phyloP scores from a whole-genome alignment of 2,797 vertebrate genomes.

The Anas georgica region DNA sequence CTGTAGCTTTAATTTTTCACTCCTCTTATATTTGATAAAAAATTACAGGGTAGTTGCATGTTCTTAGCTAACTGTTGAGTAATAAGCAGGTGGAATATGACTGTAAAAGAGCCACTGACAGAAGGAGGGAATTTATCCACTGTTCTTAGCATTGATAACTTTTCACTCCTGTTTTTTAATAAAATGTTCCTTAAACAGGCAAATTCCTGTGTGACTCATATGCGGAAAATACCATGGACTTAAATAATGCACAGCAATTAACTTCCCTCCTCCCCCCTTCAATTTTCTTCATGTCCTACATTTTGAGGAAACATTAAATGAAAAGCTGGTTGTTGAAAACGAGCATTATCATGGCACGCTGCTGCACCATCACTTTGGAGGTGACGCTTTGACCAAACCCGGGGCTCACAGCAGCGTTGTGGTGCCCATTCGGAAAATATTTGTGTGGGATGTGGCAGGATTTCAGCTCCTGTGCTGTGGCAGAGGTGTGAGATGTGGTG shows the following conservation, averaged over 20 bases:
- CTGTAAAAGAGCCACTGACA: background rate
- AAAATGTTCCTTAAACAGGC: background rate
- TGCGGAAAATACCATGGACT: slow-evolving; percentile 14
- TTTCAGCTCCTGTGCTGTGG: fast-evolving
- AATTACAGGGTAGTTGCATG: background rate
- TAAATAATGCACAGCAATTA: slow-evolving; percentile 30
- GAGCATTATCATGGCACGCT: background rate
- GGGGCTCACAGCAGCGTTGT: background rate
- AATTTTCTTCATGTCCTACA: slow-evolving; percentile 2
- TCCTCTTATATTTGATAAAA: background rate
- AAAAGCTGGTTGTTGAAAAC: background rate
- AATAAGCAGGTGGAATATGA: background rate
- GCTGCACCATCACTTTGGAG: background rate
- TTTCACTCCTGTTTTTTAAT: slow-evolving; percentile 1
- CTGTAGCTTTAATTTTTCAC: background rate
- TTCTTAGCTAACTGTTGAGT: background rate
- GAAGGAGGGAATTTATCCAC: background rate
- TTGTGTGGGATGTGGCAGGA: background rate
- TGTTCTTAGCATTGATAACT: background rate
- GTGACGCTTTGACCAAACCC: background rate
- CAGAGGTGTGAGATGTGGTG: fast-evolving
- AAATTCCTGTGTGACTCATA: slow-evolving; percentile 12
- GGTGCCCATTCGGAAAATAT: background rate
- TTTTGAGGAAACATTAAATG: slow-evolving; percentile 3
- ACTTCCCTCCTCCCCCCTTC: background rate